Conservation (phyloP, 2,797 vertebrate genomes). For the Semotilus atromaculatus region DNA sequence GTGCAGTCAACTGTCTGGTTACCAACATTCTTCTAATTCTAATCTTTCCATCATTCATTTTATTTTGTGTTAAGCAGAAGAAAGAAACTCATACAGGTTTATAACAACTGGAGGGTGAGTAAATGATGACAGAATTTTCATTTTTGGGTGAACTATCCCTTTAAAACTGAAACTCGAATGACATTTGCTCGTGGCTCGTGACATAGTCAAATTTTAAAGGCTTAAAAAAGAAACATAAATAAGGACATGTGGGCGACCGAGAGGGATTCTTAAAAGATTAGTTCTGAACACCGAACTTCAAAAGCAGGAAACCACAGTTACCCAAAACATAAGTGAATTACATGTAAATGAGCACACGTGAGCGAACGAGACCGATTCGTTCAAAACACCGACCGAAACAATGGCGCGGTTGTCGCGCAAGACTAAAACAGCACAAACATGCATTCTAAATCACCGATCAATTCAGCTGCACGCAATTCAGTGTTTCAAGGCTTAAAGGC, state of each 20-base stretch:
- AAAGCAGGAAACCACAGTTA: not conserved
- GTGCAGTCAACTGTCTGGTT: too few relatives aligned
- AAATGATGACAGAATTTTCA: too few relatives aligned
- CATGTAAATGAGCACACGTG: not conserved
- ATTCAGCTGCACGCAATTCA: slow-evolving; percentile 34
- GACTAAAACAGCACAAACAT: slow-evolving; percentile 15
- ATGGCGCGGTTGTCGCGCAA: not conserved
- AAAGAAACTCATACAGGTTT: too few relatives aligned
- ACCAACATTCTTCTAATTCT: too few relatives aligned
- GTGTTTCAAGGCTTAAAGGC: slow-evolving; percentile 64
- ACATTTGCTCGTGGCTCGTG: not conserved
- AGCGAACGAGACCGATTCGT: not conserved
- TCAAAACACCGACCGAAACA: not conserved
- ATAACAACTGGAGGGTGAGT: too few relatives aligned
- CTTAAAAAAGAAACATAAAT: not conserved
- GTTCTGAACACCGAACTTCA: not conserved
- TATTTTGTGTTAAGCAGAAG: too few relatives aligned
- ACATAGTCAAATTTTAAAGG: not conserved
- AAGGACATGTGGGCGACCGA: not conserved
- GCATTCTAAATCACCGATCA: slow-evolving; percentile 39
- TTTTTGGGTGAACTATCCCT: too few relatives aligned
- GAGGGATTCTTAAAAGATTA: not conserved
- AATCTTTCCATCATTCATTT: too few relatives aligned
- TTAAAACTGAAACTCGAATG: not conserved
- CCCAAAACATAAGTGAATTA: not conserved